These are phyloP conservation scores for Xestoiulus laeticollis DNA, from an alignment of 2,888 invertebrate species.

Conservation along the genomic window DNA sequence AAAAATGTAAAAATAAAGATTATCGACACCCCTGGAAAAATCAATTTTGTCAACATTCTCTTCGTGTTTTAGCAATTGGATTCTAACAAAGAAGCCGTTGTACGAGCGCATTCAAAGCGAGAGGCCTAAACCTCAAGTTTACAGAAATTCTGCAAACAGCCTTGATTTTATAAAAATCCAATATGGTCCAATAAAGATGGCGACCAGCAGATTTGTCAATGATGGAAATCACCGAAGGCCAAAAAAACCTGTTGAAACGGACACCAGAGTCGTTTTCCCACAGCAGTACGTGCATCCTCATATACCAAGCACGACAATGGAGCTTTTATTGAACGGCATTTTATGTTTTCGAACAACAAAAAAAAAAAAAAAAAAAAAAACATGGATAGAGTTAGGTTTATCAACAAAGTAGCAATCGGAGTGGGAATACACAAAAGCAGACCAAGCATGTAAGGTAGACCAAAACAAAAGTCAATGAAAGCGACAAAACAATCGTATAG, in stretches of 20 bases:
- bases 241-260: constrained; percentile 23
- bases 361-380: too few species aligned
- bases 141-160: background rate
- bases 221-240: background rate
- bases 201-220: background rate
- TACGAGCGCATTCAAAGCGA: too few species aligned
- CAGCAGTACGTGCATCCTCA: constrained; percentile 25
- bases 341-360: background rate
- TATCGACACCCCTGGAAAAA: too few species aligned
- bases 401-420: background rate
- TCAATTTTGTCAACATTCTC: too few species aligned
- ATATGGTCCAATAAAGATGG: background rate
- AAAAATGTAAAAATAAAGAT: too few species aligned
- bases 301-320: background rate
- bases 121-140: too few species aligned
- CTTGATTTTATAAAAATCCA: background rate
- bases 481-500: background rate
- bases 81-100: too few species aligned
- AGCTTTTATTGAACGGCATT: background rate
- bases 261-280: background rate
- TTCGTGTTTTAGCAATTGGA: too few species aligned
- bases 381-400: background rate
- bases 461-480: constrained; percentile 6
- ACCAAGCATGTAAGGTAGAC: background rate
- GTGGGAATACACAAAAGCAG: background rate